These are phyloP conservation scores for Paguma larvata DNA, from an alignment of 2,797 vertebrate species.

Conservation along the genomic window DNA sequence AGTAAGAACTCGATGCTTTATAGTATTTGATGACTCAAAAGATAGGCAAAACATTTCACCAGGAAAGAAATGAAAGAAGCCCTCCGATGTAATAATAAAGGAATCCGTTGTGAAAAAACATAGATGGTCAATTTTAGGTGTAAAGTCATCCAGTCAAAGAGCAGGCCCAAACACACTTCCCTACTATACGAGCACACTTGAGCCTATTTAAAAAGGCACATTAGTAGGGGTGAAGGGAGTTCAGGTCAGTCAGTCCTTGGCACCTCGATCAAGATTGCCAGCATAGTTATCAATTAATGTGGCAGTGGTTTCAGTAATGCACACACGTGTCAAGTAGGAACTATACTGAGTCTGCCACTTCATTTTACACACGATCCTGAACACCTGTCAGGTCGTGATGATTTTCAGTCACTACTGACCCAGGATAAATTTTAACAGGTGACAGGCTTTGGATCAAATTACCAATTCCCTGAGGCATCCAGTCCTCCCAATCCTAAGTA, in stretches of 20 bases:
- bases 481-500: constrained; percentile 81
- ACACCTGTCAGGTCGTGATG: constrained; percentile 82
- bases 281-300: constrained; percentile 78
- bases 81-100: neutral
- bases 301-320: constrained; percentile 66
- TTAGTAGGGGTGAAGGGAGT: constrained; percentile 74
- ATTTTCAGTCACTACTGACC: constrained; percentile 82
- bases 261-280: constrained; percentile 71
- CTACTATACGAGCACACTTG: constrained; percentile 48
- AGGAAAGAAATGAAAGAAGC: neutral
- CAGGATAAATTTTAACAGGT: constrained; percentile 86
- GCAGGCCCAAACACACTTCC: constrained; percentile 7
- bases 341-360: constrained; percentile 75
- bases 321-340: constrained; percentile 74
- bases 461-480: constrained; percentile 83
- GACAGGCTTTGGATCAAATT: constrained; percentile 83
- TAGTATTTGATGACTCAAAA: constrained; percentile 11
- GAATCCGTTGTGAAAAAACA: neutral
- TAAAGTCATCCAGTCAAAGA: constrained; percentile 13
- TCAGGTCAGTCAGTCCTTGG: constrained; percentile 78
- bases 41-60: neutral
- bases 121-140: neutral
- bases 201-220: constrained; percentile 75
- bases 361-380: constrained; percentile 77
- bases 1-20: constrained; percentile 11